Base-by-base conservation (phyloP, 1,140 invertebrate species). In the Drosophila athabasca region DNA sequence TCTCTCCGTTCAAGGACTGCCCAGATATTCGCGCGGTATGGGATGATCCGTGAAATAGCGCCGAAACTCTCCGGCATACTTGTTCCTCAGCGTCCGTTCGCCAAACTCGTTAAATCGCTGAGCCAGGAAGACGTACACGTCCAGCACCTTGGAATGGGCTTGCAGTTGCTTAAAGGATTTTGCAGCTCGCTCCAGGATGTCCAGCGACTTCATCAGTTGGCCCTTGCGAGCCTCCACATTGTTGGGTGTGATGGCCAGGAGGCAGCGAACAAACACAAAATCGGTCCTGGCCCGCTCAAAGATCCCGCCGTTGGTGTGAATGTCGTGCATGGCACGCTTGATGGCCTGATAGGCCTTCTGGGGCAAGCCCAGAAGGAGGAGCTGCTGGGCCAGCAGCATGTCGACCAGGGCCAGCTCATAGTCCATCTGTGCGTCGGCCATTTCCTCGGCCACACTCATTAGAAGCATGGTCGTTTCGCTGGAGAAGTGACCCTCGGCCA, bases 281-380 rank as follows among this genome's bases (percentile, higher is more conserved):
- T 91, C 67, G 60, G 81, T 78, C 59, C 95, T 94, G 2, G 94
- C 96, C 68, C 95, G 94, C 87, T 97, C 96, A 76, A 95, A 96
- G n/a, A 94, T 92, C n/a, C 95, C 95, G 1, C 96, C 96, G 79
- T 97, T 95, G 13, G 96, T 94, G 75, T 97, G 93, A 45, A 97
- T 94, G 45, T 94, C 93, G 0, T 95, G 93, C 75, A 97, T 94
- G 31, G 94, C 94, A 73, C 94, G 94, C 60, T 96, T 94, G 0
- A 97, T 93, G 2, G 96, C 91, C 46, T 93, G 92, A 19, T 96
- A 91, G 0, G 96, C 96, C 92, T 96, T 96, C 62, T 94, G 93
- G 0, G 95, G 94, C 90, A 96, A 94, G 15, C 94, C 94, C 92
- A 97, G 94, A 52, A 95, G 92, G 15, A 97, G 91, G 92, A 97